Base-by-base conservation (phyloP, 2,797 vertebrate species). In the Acrocephalus scirpaceus region DNA sequence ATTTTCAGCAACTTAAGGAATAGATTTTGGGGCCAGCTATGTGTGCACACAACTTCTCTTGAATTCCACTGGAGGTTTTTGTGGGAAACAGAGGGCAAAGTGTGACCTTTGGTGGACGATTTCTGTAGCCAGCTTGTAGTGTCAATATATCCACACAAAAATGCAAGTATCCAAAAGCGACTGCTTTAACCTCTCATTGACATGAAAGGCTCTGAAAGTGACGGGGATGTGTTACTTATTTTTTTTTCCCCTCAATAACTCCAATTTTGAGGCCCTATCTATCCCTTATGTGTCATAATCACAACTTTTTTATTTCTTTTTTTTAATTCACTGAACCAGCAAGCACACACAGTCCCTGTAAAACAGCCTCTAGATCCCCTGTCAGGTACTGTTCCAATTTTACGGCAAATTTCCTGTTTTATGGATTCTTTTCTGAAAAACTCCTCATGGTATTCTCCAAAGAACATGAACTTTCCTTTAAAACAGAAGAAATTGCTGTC, bases 381-480 rank as follows among this genome's bases (percentile, higher is more conserved):
- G 76, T 95, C 96, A 96, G 93, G 88, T 87, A 88, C 75, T 17
- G 1, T 85, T 96, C 92, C 95, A 93, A 93, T 97, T 97, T 97
- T 96, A 96, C 3, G 11, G 88, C 91, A 95, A 97, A 95, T 95
- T 96, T 96, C 89, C 94, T 88, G 76, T 74, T 97, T 96, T 96
- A 97, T 94, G 69, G 94, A 95, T 97, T 95, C 65, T 83, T 96
- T 97, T 94, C 94, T 91, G 57, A 95, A 96, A 96, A 96, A 56
- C 56, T 83, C 48, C 30, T 95, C 25, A 1, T 2, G 5, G 73
- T 90, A 86, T 91, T 94, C 92, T 95, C 92, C 29, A 58, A 96
- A 96, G 92, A 93, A 76, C n/a, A 71, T 12, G 50, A 94, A 91
- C 88, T 92, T 96, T 96, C 71, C 60, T 73, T 92, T 91, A 91